Percentiles rank a stretch among this genome's conserved stretches.
These are phyloP conservation scores for Drosophila tripunctata DNA, from an alignment of 2,888 invertebrate species.

Conservation along the genomic window DNA sequence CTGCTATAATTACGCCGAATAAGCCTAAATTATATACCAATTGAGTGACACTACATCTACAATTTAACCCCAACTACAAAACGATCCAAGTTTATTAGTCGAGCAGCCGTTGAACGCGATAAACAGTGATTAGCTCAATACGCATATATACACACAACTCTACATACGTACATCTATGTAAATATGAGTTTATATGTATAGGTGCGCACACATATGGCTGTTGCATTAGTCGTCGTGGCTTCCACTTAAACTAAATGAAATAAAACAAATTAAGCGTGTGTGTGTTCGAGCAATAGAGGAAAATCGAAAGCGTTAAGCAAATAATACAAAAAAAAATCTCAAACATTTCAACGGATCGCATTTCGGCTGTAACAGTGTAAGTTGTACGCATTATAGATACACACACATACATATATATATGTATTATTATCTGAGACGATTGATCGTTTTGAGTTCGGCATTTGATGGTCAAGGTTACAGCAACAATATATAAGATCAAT, in stretches of 20 bases:
- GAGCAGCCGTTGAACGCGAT: conserved; percentile 24
- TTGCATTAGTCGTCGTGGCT: conserved; percentile 45
- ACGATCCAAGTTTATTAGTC: conserved; percentile 11
- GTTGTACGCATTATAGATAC: conserved; percentile 39
- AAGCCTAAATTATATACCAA: conserved; percentile 34
- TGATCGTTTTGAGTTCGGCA: conserved; percentile 28
- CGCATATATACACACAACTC: conserved; percentile 9
- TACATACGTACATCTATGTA: conserved; percentile 5
- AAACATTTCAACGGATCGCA: conserved; percentile 15
- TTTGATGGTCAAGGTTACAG: conserved; percentile 73
- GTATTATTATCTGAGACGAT: conserved; percentile 27
- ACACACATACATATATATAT: too few relatives aligned
- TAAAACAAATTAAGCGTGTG: conserved; percentile 64
- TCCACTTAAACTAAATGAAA: conserved; percentile 65
- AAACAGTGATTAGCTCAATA: conserved; percentile 35
- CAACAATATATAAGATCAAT: conserved; percentile 45
- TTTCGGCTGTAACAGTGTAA: conserved; percentile 36
- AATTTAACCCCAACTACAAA: conserved; percentile 35
- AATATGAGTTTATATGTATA: too few relatives aligned
- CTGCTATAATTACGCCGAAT: conserved; percentile 8
- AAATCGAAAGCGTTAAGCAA: conserved; percentile 29
- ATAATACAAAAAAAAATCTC: conserved; percentile 13
- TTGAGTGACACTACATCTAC: conserved; percentile 25
- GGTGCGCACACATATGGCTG: conserved; percentile 12
- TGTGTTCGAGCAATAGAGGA: conserved; percentile 16